Evolutionary conservation across 2,113 vertebrate species (phyloP).

Genomic region (Hippocampus zosterae): DNA sequence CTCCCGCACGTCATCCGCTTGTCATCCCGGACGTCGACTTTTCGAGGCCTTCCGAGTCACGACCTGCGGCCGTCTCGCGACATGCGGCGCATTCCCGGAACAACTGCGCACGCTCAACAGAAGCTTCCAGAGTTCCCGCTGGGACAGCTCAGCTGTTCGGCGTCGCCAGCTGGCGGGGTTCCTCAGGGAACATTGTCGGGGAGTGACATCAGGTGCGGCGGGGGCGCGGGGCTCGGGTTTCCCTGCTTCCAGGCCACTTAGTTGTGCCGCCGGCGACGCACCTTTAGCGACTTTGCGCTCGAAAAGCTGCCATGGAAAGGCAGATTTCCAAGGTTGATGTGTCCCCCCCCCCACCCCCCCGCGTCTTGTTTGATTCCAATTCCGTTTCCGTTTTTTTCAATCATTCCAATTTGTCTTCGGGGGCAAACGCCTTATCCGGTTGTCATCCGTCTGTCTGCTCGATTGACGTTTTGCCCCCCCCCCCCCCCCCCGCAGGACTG

Average conservation of each 20-base stretch:
- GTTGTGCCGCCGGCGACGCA: too few relatives aligned
- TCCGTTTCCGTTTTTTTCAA: too few relatives aligned
- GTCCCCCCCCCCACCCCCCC: too few relatives aligned
- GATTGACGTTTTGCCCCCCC: conserved; percentile 44
- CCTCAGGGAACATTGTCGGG: conserved; percentile 8
- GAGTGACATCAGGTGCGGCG: not conserved
- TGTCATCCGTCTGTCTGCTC: conserved; percentile 41
- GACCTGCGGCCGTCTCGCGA: too few relatives aligned
- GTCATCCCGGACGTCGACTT: not conserved
- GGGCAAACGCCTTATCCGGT: conserved; percentile 48
- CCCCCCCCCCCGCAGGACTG: conserved; percentile 67
- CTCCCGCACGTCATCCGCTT: not conserved
- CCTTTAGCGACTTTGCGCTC: too few relatives aligned
- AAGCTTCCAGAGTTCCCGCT: conserved; percentile 55
- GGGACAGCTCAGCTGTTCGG: conserved; percentile 43
- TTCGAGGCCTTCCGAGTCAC: conserved; percentile 26
- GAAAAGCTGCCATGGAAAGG: too few relatives aligned
- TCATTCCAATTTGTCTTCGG: conserved; percentile 18
- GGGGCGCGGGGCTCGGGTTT: not conserved
- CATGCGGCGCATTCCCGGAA: conserved; percentile 43
- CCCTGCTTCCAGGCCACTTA: too few relatives aligned
- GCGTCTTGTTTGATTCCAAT: too few relatives aligned
- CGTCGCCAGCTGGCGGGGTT: not conserved
- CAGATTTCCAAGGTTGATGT: too few relatives aligned
- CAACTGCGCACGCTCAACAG: conserved; percentile 47